Base-by-base conservation (phyloP, 2,888 invertebrate species). In the Boloria euphrosyne region DNA sequence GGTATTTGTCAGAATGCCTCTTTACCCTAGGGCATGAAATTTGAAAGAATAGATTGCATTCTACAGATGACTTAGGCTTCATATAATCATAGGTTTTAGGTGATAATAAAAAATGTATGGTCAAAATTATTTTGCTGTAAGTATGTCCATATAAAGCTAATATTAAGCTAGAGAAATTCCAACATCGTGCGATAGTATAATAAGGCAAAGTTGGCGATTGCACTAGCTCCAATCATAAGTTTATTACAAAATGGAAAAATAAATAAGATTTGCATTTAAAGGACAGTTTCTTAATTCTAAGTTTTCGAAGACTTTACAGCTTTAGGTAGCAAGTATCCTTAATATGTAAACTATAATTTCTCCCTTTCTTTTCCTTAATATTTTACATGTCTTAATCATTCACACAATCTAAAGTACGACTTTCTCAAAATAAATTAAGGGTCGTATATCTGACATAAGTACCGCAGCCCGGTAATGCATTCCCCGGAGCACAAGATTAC, bases 151-250 rank as follows among this genome's bases (percentile, higher is more conserved):
- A 31, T 1, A 47, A 47, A 22, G n/a, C 38, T 64, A 13, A 17
- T 65, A 65, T 16, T 4, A 65, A 71, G 69, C 55, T 63, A 53
- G 66, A 58, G 75, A 75, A 74, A 74, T 78, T 74, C 73, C 82
- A 14, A 67, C 71, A 83, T 82, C 78, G 78, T 78, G 80, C 79
- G 75, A 74, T 76, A 77, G 81, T 80, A 83, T 85, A 84, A 81
- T 84, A 84, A 83, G 85, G 83, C 82, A 78, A 85, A 86, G 68
- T 86, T 85, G 82, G 84, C 81, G 80, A 85, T 85, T 84, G 79
- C 77, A 83, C 83, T 83, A 85, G 83, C 77, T 80, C 84, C 86
- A 87, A 88, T 88, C 88, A 87, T 88, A 88, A 88, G 82, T 88
- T 88, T 82, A 84, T 84, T 82, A 86, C 82, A 83, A 85, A 84